Base-by-base conservation (phyloP, 2,888 invertebrate genomes). In the Muschampia plurimacula region DNA sequence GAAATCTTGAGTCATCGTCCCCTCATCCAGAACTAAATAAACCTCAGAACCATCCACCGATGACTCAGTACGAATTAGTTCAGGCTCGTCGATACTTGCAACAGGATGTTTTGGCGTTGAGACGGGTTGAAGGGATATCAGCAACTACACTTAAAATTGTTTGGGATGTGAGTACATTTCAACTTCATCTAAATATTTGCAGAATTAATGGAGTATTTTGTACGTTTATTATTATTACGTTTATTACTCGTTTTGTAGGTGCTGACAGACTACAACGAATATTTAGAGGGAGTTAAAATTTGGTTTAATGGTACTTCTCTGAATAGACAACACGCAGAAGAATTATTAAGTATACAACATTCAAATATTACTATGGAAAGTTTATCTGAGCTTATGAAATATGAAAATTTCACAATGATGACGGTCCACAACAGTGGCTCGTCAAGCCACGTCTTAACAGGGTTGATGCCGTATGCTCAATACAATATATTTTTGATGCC, bases 401-500 rank as follows among this genome's bases (percentile, higher is more conserved):
- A 85, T 75, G 93, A 92, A 78, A 96, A 96, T 79, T 96, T 96
- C 87, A 95, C 96, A 77, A 96, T 97, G 95, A 96, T 96, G 46
- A 96, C 96, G 2, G 96, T 97, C 0, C 95, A 96, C 76, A 96
- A 96, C 77, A 96, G 96, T 78, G 96, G 96, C 46, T 96, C 96
- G 3, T 96, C 96, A 67, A 96, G 96, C 86, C 97, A 97, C 87
- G 95, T 96, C 36, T 93, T 98, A 74, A 96, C 96, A 57, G 97
- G 97, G 82, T 94, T 99, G 79, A 95, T 97, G 81, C 98, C 98
- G 78, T 97, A 96, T 88, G 97, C 98, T 74, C 97, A 97, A 87
- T 99, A 99, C 88, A 98, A 98, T 90, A 97, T 99, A 81, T 98
- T 99, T 89, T 96, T 99, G 79, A 97, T 97, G 82, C 98, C 99